Evolutionary conservation across 2,888 invertebrate species (phyloP).

Genomic region (Patella caerulea): DNA sequence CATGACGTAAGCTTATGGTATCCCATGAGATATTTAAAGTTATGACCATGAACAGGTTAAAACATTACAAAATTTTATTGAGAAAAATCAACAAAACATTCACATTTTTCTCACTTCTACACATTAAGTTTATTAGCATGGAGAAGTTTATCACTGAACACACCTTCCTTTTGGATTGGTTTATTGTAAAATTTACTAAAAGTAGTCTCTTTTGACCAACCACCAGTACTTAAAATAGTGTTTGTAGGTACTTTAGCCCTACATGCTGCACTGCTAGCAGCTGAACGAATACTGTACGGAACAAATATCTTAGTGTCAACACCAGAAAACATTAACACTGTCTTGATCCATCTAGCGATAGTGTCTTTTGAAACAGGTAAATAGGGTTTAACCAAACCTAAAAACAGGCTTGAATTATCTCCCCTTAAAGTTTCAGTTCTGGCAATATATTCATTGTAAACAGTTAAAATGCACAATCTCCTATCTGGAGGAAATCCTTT

Average conservation of each 20-base stretch:
- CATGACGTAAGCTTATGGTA: constrained; percentile 1
- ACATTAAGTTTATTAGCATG: not conserved
- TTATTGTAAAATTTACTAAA: not conserved
- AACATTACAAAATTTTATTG: constrained; percentile 2
- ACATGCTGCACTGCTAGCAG: not conserved
- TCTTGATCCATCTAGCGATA: no score
- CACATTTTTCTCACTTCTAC: no score
- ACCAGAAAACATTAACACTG: no score
- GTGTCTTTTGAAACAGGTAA: no score
- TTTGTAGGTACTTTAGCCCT: not conserved
- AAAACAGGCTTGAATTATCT: not conserved
- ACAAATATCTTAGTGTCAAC: no score
- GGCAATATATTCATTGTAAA: no score
- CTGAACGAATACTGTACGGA: not conserved
- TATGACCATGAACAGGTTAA: not conserved
- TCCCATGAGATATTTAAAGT: constrained; percentile 7
- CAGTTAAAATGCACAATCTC: no score
- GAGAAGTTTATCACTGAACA: not conserved
- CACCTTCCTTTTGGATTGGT: not conserved
- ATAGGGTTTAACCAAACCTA: no score
- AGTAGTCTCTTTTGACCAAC: not conserved
- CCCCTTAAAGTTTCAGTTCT: no score
- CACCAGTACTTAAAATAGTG: not conserved
- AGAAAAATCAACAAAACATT: not conserved
- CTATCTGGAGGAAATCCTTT: no score